A percentile compares a stretch with the other conserved stretches of the same genome.
Evolutionary conservation across 2,797 vertebrate species (phyloP).

Genomic region (Cynodonichthys magdalenae): DNA sequence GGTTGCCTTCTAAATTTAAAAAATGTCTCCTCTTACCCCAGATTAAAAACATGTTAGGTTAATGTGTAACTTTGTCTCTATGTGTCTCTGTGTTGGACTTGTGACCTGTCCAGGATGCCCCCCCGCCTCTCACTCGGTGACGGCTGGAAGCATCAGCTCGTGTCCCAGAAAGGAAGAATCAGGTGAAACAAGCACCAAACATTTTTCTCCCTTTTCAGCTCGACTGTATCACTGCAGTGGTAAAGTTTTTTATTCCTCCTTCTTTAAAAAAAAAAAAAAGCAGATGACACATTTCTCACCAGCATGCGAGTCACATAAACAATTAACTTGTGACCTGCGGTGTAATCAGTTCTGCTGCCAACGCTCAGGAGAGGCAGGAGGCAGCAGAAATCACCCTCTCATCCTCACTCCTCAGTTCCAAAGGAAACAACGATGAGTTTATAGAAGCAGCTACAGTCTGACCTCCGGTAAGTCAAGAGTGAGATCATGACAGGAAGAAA

Average conservation of each 20-base stretch:
- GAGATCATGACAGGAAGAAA: slow-evolving; percentile 16
- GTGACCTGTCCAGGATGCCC: no score
- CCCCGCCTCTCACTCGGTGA: no score
- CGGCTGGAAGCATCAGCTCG: no score
- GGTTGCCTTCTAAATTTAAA: no score
- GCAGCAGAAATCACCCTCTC: slow-evolving; percentile 38
- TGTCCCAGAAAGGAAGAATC: no score
- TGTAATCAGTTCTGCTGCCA: slow-evolving; percentile 43
- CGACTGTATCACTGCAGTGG: slow-evolving; percentile 21
- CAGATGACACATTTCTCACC: slow-evolving; percentile 45
- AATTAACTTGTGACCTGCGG: slow-evolving; percentile 69
- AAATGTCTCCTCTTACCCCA: no score
- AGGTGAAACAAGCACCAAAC: slow-evolving; percentile 3
- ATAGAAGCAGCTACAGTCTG: slow-evolving; percentile 24
- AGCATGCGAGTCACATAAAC: slow-evolving; percentile 59
- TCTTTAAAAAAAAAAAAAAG: slow-evolving; percentile 17
- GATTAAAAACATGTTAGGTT: no score
- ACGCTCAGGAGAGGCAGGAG: slow-evolving; percentile 34
- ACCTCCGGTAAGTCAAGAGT: slow-evolving; percentile 23
- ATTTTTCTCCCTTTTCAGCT: not conserved
- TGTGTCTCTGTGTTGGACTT: no score
- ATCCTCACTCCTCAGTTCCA: slow-evolving; percentile 48
- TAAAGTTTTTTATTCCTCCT: slow-evolving; percentile 38
- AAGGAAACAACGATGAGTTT: slow-evolving; percentile 33
- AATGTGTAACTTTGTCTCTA: no score